Evolutionary conservation across 2,797 vertebrate genomes (phyloP), one percentile per base, ranked within the genome.

Genomic region (Jordanella pulchra): DNA sequence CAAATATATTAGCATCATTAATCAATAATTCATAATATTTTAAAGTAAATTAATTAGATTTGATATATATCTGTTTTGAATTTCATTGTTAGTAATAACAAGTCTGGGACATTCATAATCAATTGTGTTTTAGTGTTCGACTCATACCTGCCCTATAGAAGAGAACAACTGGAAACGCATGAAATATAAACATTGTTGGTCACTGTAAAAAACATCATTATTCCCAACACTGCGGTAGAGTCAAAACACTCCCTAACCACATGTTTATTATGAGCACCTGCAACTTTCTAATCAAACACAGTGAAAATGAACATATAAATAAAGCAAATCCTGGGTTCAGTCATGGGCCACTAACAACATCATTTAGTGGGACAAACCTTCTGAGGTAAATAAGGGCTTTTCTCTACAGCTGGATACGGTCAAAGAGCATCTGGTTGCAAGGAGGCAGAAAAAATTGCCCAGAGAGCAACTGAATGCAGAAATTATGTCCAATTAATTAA

Each of bases 341-440:
- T 67, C 74, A 69, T 5, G 73, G 85, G 86, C 70, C 86, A 84
- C 76, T 80, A 76, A 84, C 74, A 77, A 82, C 82, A 71, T 83
- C 69, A 82, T 89, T 87, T 86, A 79, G 67, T 68, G 45, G 66
- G 73, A 88, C 78, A 77, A 74, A 81, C 85, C 76, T 76, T 50
- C 81, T 67, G 75, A 75, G 70, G 83, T n/a, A 77, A 79, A 75
- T 72, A 60, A 73, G 74, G 77, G 73, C 50, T 81, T 73, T 78
- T 67, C 68, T 80, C 66, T 68, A 66, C 71, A 70, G 72, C 82
- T 78, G 88, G 82, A 67, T 76, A 50, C 7, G 48, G 85, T 76
- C 80, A 81, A 73, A 76, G 72, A 84, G 81, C 88, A 91, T 90
- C 89, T 92, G 89, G 85, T 82, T 77, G 81, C 78, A 89, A 86